Evolutionary conservation across 2,113 vertebrate genomes (phyloP).

Genomic region (Onychostoma macrolepis): DNA sequence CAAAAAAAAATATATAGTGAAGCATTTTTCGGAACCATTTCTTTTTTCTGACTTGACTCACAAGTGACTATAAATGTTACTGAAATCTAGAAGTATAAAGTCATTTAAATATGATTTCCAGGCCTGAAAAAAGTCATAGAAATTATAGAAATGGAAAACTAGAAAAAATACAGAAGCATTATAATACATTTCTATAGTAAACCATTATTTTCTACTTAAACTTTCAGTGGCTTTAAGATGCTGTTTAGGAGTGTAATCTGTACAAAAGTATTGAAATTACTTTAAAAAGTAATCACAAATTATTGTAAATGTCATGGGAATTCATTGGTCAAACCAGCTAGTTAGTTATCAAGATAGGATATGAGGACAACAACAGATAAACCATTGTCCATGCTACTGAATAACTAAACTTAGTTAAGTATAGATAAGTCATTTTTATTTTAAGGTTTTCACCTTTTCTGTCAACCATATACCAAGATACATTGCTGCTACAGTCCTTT

Average conservation of each 20-base stretch:
- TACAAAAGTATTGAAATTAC: background rate
- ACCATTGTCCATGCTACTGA: background rate
- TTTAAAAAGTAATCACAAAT: background rate
- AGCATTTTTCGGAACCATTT: no score
- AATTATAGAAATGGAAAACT: background rate
- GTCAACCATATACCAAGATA: background rate
- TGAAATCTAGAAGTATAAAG: background rate
- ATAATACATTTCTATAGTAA: background rate
- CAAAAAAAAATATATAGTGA: background rate
- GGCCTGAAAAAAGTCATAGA: background rate
- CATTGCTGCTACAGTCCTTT: background rate
- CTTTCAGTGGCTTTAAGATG: background rate
- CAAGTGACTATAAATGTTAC: background rate
- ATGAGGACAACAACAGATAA: background rate
- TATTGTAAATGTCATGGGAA: no score
- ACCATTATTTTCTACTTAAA: background rate
- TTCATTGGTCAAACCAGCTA: background rate
- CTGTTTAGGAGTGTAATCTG: background rate
- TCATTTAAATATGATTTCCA: background rate
- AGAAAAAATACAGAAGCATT: background rate
- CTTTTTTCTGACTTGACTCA: background rate
- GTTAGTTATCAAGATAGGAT: background rate
- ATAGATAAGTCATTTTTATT: background rate
- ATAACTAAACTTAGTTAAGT: background rate
- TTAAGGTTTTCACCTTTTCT: background rate